Percentiles rank a stretch among this genome's conserved stretches.
phyloP scores from a whole-genome alignment of 2,888 invertebrate genomes.

The Epistrophe grossulariae region DNA sequence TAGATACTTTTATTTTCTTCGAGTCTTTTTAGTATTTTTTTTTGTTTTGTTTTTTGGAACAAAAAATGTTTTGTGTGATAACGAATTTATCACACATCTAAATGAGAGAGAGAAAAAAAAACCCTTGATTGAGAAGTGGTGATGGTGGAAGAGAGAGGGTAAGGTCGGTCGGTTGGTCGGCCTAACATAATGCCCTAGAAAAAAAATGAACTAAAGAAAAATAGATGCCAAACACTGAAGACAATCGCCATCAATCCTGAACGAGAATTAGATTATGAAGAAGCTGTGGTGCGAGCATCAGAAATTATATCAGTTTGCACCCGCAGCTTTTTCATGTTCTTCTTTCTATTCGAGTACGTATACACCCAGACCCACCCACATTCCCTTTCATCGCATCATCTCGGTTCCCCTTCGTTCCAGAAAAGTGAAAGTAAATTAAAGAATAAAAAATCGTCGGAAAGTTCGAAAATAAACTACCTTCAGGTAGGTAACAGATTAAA shows the following conservation, averaged over 20 bases:
- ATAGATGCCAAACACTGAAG: constrained; percentile 51
- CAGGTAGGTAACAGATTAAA: constrained; percentile 32
- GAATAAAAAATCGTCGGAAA: constrained; percentile 11
- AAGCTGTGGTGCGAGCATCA: constrained; percentile 26
- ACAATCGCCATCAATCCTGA: constrained; percentile 69
- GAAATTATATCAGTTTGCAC: constrained; percentile 32
- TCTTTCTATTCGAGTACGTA: constrained; percentile 2
- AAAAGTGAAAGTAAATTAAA: constrained; percentile 35
- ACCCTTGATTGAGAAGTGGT: constrained; percentile 54
- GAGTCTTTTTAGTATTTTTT: not conserved
- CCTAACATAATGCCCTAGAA: constrained; percentile 71
- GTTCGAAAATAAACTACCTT: constrained; percentile 35
- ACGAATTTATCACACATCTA: constrained; percentile 74
- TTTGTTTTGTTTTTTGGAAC: constrained; percentile 45
- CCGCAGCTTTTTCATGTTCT: constrained; percentile 51
- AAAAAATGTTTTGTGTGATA: constrained; percentile 65
- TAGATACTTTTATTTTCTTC: constrained; percentile 72
- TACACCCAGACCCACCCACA: constrained; percentile 1
- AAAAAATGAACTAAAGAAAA: constrained; percentile 27
- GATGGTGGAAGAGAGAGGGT: constrained; percentile 1
- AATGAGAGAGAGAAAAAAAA: constrained; percentile 33
- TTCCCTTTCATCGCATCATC: constrained; percentile 7
- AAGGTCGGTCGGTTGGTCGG: constrained; percentile 31
- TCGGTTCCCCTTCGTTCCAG: constrained; percentile 23
- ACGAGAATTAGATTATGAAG: constrained; percentile 35